Evolutionary conservation across 1,140 invertebrate species (phyloP), one percentile per base, ranked within the genome.

Genomic region (Nixonia krombeini): DNA sequence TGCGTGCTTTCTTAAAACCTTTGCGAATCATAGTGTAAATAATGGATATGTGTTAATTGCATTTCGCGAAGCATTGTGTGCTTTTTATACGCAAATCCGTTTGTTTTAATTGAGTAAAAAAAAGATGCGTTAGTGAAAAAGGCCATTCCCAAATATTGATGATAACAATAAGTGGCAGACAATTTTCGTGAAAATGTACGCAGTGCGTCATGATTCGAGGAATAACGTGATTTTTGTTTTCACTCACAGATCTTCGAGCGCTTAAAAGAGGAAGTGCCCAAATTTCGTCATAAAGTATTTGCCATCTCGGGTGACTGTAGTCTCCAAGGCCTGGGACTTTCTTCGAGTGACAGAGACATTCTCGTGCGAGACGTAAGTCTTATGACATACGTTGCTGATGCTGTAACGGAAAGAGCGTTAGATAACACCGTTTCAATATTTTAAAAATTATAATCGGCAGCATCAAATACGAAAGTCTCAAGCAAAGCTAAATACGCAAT

Each of bases 221-320:
- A 29, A 29, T 29, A 25, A n/a, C n/a, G 21, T 21, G 6, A 21
- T 21, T 3, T 21, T 1, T 46, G 12, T 33, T 26, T 29, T 35
- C 28, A 35, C 40, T 59, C 67, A 0, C 79, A 90, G 89, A 74
- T 90, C 5, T 90, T 88, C 66, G 78, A 87, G 33, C 75, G 78
- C 10, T 69, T 90, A 17, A 89, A 87, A 66, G 78, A 86, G 42
- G 81, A 86, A 46, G 72, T 86, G 13, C 90, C 90, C 0, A 90
- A 92, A 79, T 92, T 90, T 79, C 79, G 87, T 13, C 87, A 90
- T 67, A 91, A 91, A 75, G 78, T 94, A 2, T 85, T 88, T 4
- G 86, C 87, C 0, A 81, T 94, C 3, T 78, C 86, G 0, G 91
- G 90, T 0, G 91, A 93, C 75, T 90, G 90, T 68, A 81, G 86